Percentiles rank a stretch among this genome's conserved stretches.
Evolutionary conservation across 1,140 invertebrate genomes (phyloP).

Genomic region (Planococcus citri): DNA sequence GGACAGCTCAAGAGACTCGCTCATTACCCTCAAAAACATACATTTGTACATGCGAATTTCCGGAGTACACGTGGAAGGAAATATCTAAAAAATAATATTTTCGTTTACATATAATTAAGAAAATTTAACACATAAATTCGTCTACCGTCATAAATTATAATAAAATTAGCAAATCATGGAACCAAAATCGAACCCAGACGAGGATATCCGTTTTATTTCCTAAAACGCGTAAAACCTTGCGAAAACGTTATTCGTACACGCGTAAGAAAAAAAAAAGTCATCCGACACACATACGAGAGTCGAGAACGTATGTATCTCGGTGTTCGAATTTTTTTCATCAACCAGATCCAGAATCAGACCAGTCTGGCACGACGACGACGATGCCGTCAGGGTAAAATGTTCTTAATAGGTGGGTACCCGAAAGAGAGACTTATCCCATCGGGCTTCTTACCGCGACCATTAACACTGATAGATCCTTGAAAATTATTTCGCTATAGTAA

Average conservation of each 20-base stretch:
- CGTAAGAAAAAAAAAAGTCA: not conserved
- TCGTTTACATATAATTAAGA: not conserved
- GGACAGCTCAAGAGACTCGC: not conserved
- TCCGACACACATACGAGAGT: too few species aligned
- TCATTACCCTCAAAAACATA: not conserved
- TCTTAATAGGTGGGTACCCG: not conserved
- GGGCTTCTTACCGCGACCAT: not conserved
- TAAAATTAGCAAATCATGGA: not conserved
- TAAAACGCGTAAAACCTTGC: not conserved
- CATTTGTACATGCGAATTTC: not conserved
- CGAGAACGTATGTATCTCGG: too few species aligned
- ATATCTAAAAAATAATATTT: not conserved
- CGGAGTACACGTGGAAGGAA: not conserved
- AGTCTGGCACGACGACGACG: too few species aligned
- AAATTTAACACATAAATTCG: not conserved
- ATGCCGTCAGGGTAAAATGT: not conserved
- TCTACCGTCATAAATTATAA: not conserved
- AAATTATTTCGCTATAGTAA: not conserved
- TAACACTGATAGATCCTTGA: not conserved
- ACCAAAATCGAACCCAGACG: not conserved
- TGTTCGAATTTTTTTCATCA: not conserved
- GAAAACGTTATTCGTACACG: not conserved
- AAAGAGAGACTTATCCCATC: not conserved
- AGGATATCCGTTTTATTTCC: slow-evolving; percentile 3
- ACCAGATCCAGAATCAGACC: not conserved